Evolutionary conservation across 2,113 vertebrate genomes (phyloP).

Genomic region (Ceyx cyanopectus): DNA sequence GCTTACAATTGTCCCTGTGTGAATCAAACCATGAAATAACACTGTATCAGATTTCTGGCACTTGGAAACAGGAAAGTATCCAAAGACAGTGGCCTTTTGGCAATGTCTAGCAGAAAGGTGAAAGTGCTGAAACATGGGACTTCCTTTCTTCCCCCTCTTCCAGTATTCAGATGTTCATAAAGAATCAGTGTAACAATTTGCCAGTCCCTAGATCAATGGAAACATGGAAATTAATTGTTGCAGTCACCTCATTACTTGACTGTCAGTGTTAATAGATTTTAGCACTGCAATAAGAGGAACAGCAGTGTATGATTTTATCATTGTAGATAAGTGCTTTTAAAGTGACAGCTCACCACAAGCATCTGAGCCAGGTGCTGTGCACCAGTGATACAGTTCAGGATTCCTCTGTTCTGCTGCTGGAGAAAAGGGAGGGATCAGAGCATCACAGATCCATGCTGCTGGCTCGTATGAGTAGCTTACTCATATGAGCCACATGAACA

Average conservation of each 20-base stretch:
- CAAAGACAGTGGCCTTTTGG: neutral
- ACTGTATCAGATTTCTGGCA: slow-evolving; percentile 5
- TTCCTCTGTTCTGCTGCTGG: neutral
- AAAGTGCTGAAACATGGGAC: neutral
- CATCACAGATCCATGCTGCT: neutral
- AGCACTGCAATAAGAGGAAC: neutral
- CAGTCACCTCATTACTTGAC: slow-evolving; percentile 34
- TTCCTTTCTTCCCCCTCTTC: neutral
- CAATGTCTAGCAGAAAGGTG: neutral
- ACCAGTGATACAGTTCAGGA: rapidly evolving
- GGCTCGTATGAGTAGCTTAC: neutral
- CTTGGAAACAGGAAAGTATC: neutral
- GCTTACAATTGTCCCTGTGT: slow-evolving; percentile 1
- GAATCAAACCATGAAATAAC: slow-evolving; percentile 45
- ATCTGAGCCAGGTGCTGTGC: neutral
- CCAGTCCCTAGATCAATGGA: neutral
- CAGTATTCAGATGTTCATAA: neutral
- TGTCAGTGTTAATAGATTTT: slow-evolving; percentile 34
- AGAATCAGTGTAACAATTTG: slow-evolving; percentile 13
- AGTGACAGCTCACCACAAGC: neutral
- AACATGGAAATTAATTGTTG: slow-evolving; percentile 56
- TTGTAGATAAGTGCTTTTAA: neutral
- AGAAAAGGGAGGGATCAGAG: neutral
- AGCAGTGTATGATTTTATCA: neutral
- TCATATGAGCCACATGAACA: neutral